phyloP scores from a whole-genome alignment of 1,140 invertebrate species.

The Forficula auricularia region DNA sequence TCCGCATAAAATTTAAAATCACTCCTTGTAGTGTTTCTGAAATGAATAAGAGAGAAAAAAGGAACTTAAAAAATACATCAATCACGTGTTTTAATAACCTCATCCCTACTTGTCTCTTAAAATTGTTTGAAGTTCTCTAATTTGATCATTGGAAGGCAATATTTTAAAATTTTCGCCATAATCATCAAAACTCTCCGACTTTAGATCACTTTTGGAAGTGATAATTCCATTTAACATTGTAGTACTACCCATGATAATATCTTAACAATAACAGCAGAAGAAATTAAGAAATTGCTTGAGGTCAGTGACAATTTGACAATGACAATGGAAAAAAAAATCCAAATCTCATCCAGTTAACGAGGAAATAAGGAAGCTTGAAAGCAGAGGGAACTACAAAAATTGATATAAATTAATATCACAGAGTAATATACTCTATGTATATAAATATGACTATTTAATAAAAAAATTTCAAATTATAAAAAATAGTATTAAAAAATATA shows the following conservation, averaged over 20 bases:
- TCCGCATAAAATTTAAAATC: slow-evolving; percentile 99
- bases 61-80: background rate
- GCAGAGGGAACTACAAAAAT: too few relatives aligned
- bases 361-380: too few relatives aligned
- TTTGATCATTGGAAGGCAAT: slow-evolving; percentile 67
- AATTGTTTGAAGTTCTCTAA: slow-evolving; percentile 86
- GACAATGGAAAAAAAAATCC: too few relatives aligned
- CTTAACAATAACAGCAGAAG: too few relatives aligned
- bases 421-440: too few relatives aligned
- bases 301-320: too few relatives aligned
- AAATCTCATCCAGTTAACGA: too few relatives aligned
- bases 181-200: slow-evolving; percentile 28
- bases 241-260: background rate
- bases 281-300: too few relatives aligned
- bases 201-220: background rate
- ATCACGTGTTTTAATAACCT: slow-evolving; percentile 3
- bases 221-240: background rate
- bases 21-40: slow-evolving; percentile 74
- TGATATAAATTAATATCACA: too few relatives aligned
- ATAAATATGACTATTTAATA: too few relatives aligned
- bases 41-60: slow-evolving; percentile 24
- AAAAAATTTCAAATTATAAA: too few relatives aligned
- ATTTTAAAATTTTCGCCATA: slow-evolving; percentile 67
- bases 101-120: slow-evolving; percentile 70
- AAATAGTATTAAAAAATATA: too few relatives aligned